phyloP scores from a whole-genome alignment of 2,113 vertebrate species.

The Triplophysa dalaica region DNA sequence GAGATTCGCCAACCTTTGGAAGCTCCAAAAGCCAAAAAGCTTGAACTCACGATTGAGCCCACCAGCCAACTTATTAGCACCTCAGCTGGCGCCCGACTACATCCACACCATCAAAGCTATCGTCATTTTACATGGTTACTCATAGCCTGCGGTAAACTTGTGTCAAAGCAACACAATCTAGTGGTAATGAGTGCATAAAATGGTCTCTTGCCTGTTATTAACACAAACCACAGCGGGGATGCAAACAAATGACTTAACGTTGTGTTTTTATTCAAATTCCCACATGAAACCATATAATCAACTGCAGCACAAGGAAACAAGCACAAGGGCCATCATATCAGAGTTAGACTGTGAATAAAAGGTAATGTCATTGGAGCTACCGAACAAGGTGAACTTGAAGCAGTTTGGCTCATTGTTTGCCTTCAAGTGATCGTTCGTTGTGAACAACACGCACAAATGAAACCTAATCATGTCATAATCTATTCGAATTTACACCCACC shows the following conservation, averaged over 20 bases:
- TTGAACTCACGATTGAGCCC: neutral
- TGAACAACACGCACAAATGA: slow-evolving; percentile 4
- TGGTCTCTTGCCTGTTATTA: slow-evolving; percentile 36
- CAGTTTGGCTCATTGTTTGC: neutral
- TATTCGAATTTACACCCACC: neutral
- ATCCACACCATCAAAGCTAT: neutral
- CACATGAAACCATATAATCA: slow-evolving; percentile 43
- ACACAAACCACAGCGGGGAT: slow-evolving; percentile 30
- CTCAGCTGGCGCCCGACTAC: slow-evolving; percentile 16
- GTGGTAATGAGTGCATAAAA: slow-evolving; percentile 36
- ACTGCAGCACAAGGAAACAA: neutral
- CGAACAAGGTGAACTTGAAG: neutral
- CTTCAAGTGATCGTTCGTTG: neutral
- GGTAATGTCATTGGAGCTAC: slow-evolving; percentile 22
- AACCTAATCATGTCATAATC: slow-evolving; percentile 8
- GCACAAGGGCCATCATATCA: slow-evolving; percentile 38
- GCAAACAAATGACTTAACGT: slow-evolving; percentile 10
- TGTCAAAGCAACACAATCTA: slow-evolving; percentile 23
- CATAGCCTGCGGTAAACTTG: slow-evolving; percentile 20
- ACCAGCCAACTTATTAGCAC: slow-evolving; percentile 20
- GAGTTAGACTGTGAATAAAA: slow-evolving; percentile 32
- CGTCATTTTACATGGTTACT: slow-evolving; percentile 17
- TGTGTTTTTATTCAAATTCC: slow-evolving; percentile 22
- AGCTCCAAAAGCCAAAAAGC: neutral
- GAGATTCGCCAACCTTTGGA: neutral